phyloP scores from a whole-genome alignment of 2,888 invertebrate genomes.

The Xestia sexstrigata region DNA sequence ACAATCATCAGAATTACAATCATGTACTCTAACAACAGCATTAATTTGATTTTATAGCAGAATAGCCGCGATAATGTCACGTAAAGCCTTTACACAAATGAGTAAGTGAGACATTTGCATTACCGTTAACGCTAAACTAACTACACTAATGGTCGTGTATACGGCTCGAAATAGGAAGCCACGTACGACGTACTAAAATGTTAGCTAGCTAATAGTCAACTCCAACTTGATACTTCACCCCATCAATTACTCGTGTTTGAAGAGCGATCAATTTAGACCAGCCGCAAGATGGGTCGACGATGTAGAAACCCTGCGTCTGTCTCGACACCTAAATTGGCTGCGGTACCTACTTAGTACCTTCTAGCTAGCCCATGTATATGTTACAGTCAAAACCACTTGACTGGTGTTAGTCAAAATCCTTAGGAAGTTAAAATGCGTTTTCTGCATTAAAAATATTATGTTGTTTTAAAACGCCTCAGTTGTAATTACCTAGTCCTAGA shows the following conservation, averaged over 20 bases:
- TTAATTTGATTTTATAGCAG: background rate
- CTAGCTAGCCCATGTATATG: too few species aligned
- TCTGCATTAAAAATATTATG: too few species aligned
- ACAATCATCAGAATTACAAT: background rate
- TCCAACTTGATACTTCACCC: background rate
- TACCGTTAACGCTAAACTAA: background rate
- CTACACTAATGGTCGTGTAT: background rate
- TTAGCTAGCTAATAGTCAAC: slow-evolving; percentile 2
- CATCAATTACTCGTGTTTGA: slow-evolving; percentile 13
- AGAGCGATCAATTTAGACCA: slow-evolving; percentile 11
- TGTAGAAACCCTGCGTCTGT: background rate
- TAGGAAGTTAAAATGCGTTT: too few species aligned
- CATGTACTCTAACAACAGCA: background rate
- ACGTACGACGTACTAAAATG: slow-evolving; percentile 6
- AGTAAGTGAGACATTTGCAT: slow-evolving; percentile 1
- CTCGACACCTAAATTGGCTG: background rate
- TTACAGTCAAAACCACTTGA: too few species aligned
- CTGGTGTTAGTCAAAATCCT: too few species aligned
- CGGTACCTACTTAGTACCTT: background rate
- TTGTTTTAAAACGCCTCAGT: too few species aligned
- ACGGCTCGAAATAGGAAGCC: background rate
- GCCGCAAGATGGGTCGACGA: background rate
- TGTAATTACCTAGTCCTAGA: too few species aligned
- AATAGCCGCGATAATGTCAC: background rate
- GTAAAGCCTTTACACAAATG: background rate